These are phyloP conservation scores for Mythimna pallens DNA, from an alignment of 2,888 invertebrate genomes.

Conservation along the genomic window DNA sequence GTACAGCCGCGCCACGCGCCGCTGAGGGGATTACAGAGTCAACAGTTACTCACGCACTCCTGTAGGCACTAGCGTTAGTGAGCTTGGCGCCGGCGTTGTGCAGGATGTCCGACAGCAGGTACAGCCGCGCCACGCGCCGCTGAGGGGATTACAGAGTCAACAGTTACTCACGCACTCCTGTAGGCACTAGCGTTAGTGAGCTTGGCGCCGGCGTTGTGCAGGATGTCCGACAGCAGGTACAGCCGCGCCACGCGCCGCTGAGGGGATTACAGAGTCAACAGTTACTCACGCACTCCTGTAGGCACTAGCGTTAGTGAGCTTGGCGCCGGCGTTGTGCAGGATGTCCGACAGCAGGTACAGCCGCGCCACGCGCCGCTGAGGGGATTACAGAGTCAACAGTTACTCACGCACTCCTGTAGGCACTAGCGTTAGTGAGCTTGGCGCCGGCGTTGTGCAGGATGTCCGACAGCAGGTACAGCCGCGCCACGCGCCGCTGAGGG, in stretches of 20 bases:
- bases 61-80: constrained; percentile 98
- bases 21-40: constrained; percentile 90
- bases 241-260: constrained; percentile 97
- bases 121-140: constrained; percentile 96
- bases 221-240: constrained; percentile 78
- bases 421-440: constrained; percentile 98
- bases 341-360: constrained; percentile 87
- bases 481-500: constrained; percentile 96
- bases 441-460: constrained; percentile 99
- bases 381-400: constrained; percentile 71
- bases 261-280: constrained; percentile 81
- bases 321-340: constrained; percentile 98
- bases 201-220: constrained; percentile 99
- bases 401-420: constrained; percentile 95
- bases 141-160: constrained; percentile 88
- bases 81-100: constrained; percentile 99
- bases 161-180: constrained; percentile 93
- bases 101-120: constrained; percentile 87
- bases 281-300: constrained; percentile 95
- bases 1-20: constrained; percentile 96
- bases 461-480: constrained; percentile 98
- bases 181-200: constrained; percentile 99
- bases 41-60: constrained; percentile 92
- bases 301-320: constrained; percentile 98
- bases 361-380: constrained; percentile 97